A percentile compares a stretch with the other conserved stretches of the same genome.
These are phyloP conservation scores for Cygnus olor DNA, from an alignment of 2,797 vertebrate genomes.

Conservation along the genomic window DNA sequence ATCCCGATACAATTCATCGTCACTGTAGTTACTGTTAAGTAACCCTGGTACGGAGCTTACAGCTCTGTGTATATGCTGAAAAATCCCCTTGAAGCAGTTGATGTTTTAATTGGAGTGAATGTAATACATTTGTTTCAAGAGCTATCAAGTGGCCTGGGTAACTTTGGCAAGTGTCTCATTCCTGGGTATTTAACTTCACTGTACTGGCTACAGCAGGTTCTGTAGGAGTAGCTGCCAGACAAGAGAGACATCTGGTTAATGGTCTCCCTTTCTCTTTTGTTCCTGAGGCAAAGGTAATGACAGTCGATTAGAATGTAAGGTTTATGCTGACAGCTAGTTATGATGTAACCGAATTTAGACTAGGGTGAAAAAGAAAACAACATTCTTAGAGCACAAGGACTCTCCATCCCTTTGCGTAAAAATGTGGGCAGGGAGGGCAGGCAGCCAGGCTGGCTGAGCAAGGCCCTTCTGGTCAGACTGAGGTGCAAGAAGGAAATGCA, in stretches of 20 bases:
- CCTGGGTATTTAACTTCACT: not conserved
- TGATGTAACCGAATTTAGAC: not conserved
- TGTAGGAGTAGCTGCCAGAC: not conserved
- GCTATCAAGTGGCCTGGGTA: not conserved
- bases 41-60: not conserved
- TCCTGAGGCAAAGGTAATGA: not conserved
- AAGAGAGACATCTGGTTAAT: not conserved
- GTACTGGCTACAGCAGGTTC: not conserved
- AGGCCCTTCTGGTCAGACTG: too few species aligned
- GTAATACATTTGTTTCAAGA: not conserved
- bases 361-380: not conserved
- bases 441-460: too few species aligned
- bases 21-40: not conserved
- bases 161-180: not conserved
- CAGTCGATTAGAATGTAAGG: not conserved
- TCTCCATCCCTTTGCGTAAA: too few species aligned
- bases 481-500: too few species aligned
- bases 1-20: not conserved
- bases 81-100: not conserved
- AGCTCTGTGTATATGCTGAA: not conserved
- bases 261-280: not conserved
- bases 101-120: not conserved
- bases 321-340: not conserved
- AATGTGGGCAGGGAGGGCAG: too few species aligned
- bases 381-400: not conserved